These are phyloP conservation scores for Protosalanx chinensis DNA, from an alignment of 2,797 vertebrate genomes.

Conservation along the genomic window DNA sequence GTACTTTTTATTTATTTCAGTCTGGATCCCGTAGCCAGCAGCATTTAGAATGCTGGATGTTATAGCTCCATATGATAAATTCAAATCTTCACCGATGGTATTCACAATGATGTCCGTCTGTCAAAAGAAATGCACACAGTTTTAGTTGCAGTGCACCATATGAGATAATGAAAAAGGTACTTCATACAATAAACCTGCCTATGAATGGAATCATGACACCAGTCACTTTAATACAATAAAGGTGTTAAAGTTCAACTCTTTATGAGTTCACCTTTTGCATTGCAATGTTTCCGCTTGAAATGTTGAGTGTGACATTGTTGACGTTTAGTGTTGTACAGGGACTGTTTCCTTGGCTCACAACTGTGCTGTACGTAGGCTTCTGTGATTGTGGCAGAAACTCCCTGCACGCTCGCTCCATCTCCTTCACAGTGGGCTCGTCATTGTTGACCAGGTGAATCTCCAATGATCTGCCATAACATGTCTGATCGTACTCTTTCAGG, in stretches of 20 bases:
- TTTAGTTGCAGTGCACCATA: background rate
- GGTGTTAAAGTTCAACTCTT: too few relatives aligned
- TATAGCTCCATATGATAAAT: fast-evolving
- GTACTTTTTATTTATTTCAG: constrained; percentile 19
- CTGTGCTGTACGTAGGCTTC: background rate
- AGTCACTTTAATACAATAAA: too few relatives aligned
- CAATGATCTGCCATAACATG: constrained; percentile 8
- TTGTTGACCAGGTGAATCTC: constrained; percentile 80
- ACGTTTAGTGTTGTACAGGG: constrained; percentile 2
- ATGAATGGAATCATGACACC: too few relatives aligned
- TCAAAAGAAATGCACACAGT: background rate
- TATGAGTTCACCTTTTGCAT: constrained; percentile 65
- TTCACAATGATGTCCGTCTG: constrained; percentile 81
- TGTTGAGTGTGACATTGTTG: constrained; percentile 46
- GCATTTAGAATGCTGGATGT: constrained; percentile 51
- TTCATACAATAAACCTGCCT: too few relatives aligned
- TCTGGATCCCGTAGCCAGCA: constrained; percentile 54
- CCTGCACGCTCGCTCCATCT: constrained; percentile 73
- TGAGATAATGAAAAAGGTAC: background rate
- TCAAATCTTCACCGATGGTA: fast-evolving
- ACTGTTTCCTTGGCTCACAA: background rate
- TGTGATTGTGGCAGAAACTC: background rate
- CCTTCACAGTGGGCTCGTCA: constrained; percentile 70
- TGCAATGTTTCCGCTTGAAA: constrained; percentile 64
- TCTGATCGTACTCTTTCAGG: constrained; percentile 30